Evolutionary conservation across 2,797 vertebrate species (phyloP).

Genomic region (Mionectes olivaceus): DNA sequence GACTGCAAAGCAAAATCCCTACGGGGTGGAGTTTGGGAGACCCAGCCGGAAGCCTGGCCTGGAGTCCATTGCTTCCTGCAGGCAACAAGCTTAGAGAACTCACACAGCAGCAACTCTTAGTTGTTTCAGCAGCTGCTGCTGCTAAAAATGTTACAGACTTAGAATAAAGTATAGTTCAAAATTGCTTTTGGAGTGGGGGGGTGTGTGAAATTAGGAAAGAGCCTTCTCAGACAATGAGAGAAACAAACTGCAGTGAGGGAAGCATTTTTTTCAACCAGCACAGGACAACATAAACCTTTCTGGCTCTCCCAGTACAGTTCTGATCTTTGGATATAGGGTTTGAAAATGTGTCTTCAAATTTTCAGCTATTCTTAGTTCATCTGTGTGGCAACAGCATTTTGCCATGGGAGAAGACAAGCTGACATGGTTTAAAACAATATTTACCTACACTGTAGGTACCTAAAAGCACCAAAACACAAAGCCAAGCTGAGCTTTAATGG

Average conservation of each 20-base stretch:
- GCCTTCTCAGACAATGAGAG: neutral
- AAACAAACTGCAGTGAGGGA: neutral
- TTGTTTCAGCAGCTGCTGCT: neutral
- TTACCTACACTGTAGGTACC: neutral
- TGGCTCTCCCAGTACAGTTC: neutral
- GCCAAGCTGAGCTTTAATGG: neutral
- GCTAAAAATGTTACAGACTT: neutral
- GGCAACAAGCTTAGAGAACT: neutral
- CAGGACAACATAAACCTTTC: neutral
- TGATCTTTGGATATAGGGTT: neutral
- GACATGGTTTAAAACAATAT: neutral
- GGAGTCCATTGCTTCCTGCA: neutral
- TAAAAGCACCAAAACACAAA: neutral
- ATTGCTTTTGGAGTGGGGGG: neutral
- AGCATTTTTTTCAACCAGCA: neutral
- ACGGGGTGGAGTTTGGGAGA: neutral
- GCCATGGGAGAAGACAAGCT: neutral
- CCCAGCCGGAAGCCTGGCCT: rapidly evolving
- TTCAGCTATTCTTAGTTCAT: neutral
- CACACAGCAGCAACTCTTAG: neutral
- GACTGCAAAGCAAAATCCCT: neutral
- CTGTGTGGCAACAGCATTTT: neutral
- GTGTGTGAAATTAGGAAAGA: neutral
- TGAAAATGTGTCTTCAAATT: neutral
- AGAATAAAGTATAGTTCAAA: neutral